Base-by-base conservation (phyloP, 2,113 vertebrate genomes). In the Carlito syrichta region DNA sequence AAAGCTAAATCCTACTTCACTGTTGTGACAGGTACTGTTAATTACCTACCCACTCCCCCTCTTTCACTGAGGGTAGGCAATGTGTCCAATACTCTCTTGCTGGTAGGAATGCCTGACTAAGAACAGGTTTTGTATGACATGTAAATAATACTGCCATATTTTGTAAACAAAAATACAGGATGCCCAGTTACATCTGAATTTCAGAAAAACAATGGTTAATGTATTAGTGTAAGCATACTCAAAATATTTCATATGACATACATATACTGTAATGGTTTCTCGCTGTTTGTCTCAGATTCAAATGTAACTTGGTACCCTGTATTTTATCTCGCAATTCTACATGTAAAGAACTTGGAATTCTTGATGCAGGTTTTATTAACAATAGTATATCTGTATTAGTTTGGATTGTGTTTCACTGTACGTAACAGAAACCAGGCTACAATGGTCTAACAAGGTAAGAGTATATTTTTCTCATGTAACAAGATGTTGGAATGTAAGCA, bases 261-360 rank as follows among this genome's bases (percentile, higher is more conserved):
- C 20, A 78, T 56, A n/a, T 8, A 73, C 16, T 63, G 71, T 63
- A 63, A 17, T 35, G n/a, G 32, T 73, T 83, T 76, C 79, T 81
- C 17, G 16, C 63, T 87, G 0, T 84, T 91, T 74, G 76, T 35
- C 69, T 94, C 60, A 92, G 86, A 77, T 89, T 89, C 25, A 62
- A 81, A 66, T 82, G 8, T 76, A 78, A 69, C 17, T 71, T 25
- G 40, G 11, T 71, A 20, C 92, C 35, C 92, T 45, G 0, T 83
- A 89, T 85, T 91, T 94, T 85, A 89, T 86, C 25, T 78, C 60
- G 48, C n/a, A 86, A 86, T 10, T 0, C 6, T 63, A n/a, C 27
- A 63, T 71, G 43, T 62, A 87, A 94, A 94, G n/a, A 91, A 91
- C 14, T 89, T 95, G 35, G 60, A 93, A 81, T 96, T 84, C 43